These are phyloP conservation scores for Adoxophyes honmai DNA, from an alignment of 1,140 invertebrate species.

Conservation along the genomic window DNA sequence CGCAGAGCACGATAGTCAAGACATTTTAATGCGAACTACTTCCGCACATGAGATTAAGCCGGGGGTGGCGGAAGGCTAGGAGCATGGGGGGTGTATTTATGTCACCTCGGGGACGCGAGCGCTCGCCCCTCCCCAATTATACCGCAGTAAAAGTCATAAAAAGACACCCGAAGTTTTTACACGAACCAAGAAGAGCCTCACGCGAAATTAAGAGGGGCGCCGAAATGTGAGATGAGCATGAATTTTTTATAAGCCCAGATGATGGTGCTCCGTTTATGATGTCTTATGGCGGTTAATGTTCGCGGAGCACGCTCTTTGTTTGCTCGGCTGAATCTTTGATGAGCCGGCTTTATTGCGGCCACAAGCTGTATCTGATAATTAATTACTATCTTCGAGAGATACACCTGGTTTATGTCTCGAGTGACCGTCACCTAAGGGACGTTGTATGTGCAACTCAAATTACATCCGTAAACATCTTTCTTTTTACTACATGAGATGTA, in stretches of 20 bases:
- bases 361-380: constrained; percentile 63
- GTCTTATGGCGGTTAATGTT: constrained; percentile 71
- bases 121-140: constrained; percentile 75
- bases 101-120: constrained; percentile 71
- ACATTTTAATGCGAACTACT: constrained; percentile 54
- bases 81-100: constrained; percentile 68
- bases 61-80: constrained; percentile 54
- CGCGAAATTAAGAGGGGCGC: constrained; percentile 76
- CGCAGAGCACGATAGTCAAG: constrained; percentile 35
- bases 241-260: constrained; percentile 76
- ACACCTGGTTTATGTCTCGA: constrained; percentile 4
- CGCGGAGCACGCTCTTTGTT: constrained; percentile 57
- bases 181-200: constrained; percentile 71
- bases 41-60: constrained; percentile 69
- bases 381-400: constrained; percentile 41
- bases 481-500: too few species aligned
- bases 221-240: constrained; percentile 76
- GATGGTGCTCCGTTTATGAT: constrained; percentile 74
- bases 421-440: neutral
- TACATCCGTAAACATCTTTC: too few species aligned
- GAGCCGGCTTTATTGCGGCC: constrained; percentile 54
- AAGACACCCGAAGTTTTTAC: constrained; percentile 77
- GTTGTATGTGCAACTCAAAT: too few species aligned
- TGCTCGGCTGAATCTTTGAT: constrained; percentile 67
- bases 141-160: constrained; percentile 77